Evolutionary conservation across 2,797 vertebrate genomes (phyloP), one percentile per base, ranked within the genome.

Genomic region (Coilia nasus): DNA sequence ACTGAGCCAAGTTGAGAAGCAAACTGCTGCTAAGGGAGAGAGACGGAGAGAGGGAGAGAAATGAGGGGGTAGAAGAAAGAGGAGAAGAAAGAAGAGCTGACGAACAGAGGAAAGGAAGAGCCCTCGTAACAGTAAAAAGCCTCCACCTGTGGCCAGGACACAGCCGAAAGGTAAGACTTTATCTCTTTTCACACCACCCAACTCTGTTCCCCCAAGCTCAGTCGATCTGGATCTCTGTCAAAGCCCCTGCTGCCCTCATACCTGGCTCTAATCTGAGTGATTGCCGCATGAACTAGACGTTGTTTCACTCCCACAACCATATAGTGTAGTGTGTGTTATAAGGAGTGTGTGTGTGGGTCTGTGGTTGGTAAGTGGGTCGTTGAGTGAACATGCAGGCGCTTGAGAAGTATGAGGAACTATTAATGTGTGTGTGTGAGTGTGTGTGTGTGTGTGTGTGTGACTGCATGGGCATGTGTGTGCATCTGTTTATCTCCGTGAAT

Each of bases 21-120:
- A 41, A 75, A 75, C 67, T 75, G 67, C 44, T 23, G 80, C 44
- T 25, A 28, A 54, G 88, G 83, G 87, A 90, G 89, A 90, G 88
- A 87, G 83, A 67, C 87, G 85, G 88, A 82, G 83, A 91, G 86
- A 90, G 90, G 84, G 87, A 88, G 87, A 90, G 67, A 21, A 41
- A 75, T 41, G 67, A 75, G 67, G 28, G 17, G 67, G 35, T 41
- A 75, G 67, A 21, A 75, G 64, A 35, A 17, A 75, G 46, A 4
- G 46, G 46, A 47, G 46, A 47, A 10, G 10, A 10, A 47, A 47
- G 46, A 47, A 47, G 46, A 75, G 31, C 7, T 41, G 67, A 75
- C 67, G 19, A 75, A 31, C 31, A 41, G 67, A 75, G 31, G 31
- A 41, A 1, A 41, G 35, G 28, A 75, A 3, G 17, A 64, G 17